Base-by-base conservation (phyloP, 2,888 invertebrate species). In the Hypomecis punctinalis region DNA sequence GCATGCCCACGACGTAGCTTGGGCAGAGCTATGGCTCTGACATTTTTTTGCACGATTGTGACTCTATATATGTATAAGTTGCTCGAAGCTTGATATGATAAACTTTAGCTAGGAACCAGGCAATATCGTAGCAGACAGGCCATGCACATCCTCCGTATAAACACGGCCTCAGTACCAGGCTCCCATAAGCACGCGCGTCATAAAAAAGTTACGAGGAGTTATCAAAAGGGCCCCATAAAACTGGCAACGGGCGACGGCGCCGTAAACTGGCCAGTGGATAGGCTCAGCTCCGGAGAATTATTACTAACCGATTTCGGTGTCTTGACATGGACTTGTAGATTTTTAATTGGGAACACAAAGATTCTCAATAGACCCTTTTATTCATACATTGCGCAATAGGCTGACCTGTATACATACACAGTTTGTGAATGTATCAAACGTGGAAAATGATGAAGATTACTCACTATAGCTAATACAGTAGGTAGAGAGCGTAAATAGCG, bases 161-260 rank as follows among this genome's bases (percentile, higher is more conserved):
- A 79, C 72, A 70, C 67, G 69, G 69, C 63, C 72, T 73, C 69
- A 77, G 84, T 83, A 84, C 86, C 84, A 86, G 84, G 85, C 80
- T 76, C 76, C 71, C 82, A 86, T 86, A 83, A 85, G 83, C 82
- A 79, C 81, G 83, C 79, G 78, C 76, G 79, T 81, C 83, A 82
- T 89, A 89, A 89, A 88, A 88, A 84, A 81, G 82, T 88, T 86
- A 88, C 85, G 86, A 88, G 81, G 81, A 86, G 85, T 86, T 86
- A 88, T 87, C 87, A 88, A 88, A 86, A 84, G 86, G 85, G 83
- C 82, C 83, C 81, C 81, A 78, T 84, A 86, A 88, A 87, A 76
- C 77, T 78, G 78, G 77, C 80, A 76, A 76, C 82, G 82, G 78
- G 75, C 79, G 75, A 72, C 43, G 56, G 58, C 45, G 82, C 81